Conservation (phyloP, 2,888 invertebrate genomes). For the Platerodrilus igneus region DNA sequence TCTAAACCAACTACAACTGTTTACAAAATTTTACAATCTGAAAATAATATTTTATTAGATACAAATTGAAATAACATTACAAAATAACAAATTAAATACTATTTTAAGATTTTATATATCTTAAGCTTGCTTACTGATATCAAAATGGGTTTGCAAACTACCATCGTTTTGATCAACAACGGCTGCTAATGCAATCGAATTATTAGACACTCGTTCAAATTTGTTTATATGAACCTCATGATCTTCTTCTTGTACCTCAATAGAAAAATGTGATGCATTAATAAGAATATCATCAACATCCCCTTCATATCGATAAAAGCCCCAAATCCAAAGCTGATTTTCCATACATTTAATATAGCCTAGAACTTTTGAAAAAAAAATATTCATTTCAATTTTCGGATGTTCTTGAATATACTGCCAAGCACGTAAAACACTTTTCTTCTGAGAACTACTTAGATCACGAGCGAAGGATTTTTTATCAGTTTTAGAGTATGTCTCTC, state of each 20-base stretch:
- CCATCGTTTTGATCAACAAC: no score
- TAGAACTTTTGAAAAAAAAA: conserved; percentile 42
- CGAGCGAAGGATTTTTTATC: conserved; percentile 40
- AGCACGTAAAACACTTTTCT: conserved; percentile 42
- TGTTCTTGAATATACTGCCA: conserved; percentile 44
- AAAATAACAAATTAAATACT: no score
- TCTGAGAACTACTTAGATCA: conserved; percentile 42
- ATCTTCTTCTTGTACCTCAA: conserved; percentile 40
- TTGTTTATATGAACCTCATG: no score
- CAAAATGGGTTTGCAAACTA: no score
- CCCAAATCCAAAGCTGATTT: conserved; percentile 47
- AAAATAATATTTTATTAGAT: no score
- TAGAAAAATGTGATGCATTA: conserved; percentile 38
- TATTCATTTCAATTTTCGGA: conserved; percentile 44
- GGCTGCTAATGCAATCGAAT: no score
- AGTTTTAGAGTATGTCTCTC: conserved; percentile 33
- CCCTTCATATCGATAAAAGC: conserved; percentile 40
- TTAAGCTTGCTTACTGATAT: no score
- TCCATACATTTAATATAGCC: conserved; percentile 46
- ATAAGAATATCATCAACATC: conserved; percentile 38
- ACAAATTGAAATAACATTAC: no score
- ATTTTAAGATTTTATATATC: no score
- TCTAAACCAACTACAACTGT: no score
- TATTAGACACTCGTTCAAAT: no score
- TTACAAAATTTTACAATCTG: no score